Evolutionary conservation across 2,113 vertebrate species (phyloP).

Genomic region (Acanthisitta chloris): DNA sequence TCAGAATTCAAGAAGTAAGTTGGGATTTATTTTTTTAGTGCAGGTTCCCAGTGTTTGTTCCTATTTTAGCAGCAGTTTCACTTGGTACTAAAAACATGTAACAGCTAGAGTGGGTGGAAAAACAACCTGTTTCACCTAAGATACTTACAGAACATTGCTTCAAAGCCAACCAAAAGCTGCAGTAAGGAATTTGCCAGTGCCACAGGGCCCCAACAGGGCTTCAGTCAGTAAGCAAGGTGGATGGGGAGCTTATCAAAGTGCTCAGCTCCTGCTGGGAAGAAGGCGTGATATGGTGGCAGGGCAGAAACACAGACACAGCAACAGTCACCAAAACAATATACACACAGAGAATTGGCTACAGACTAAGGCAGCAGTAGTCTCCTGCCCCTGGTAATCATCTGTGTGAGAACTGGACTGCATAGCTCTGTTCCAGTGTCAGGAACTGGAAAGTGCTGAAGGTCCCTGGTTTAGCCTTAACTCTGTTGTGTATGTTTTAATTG

Average conservation of each 20-base stretch:
- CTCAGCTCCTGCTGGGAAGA: neutral
- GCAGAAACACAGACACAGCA: neutral
- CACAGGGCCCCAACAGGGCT: neutral
- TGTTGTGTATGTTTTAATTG: rapidly evolving
- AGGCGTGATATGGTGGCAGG: rapidly evolving
- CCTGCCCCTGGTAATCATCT: neutral
- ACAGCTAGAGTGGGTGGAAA: neutral
- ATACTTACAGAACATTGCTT: rapidly evolving
- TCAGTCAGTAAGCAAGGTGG: neutral
- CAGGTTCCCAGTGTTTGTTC: neutral
- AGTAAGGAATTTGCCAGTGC: rapidly evolving
- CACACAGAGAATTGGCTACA: rapidly evolving
- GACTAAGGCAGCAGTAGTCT: too few species aligned
- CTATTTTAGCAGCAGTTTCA: neutral
- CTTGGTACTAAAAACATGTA: neutral
- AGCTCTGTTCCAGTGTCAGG: neutral
- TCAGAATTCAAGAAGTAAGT: conserved; percentile 89
- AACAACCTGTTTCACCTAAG: neutral
- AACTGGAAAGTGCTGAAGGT: neutral
- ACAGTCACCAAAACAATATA: neutral
- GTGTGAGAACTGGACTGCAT: rapidly evolving
- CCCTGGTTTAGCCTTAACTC: neutral
- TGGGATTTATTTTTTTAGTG: neutral
- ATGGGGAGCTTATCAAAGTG: too few species aligned
- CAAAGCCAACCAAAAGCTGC: neutral